Conservation (phyloP, 2,888 invertebrate species). For the Drosophila anomalipes region DNA sequence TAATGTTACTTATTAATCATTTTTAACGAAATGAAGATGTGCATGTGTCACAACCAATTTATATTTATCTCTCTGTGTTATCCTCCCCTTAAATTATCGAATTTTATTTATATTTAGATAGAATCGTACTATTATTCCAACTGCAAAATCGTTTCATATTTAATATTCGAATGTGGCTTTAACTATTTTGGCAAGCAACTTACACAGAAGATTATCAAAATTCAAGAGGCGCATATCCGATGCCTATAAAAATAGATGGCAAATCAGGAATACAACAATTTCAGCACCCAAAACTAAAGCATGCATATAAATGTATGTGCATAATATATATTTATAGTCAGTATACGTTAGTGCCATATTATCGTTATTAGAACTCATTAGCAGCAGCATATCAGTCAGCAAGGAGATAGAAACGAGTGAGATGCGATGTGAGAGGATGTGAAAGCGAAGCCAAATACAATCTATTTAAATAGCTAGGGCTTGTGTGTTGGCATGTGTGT, state of each 20-base stretch:
- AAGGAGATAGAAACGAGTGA: not conserved
- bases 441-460: constrained; percentile 41
- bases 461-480: constrained; percentile 26
- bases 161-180: not conserved
- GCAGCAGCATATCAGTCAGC: constrained; percentile 47
- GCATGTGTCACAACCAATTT: too few species aligned
- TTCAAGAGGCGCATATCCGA: constrained; percentile 7
- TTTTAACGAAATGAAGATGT: not conserved
- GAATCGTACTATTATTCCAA: not conserved
- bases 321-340: constrained; percentile 44
- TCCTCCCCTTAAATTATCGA: not conserved
- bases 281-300: constrained; percentile 14
- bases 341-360: constrained; percentile 61
- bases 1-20: too few species aligned
- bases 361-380: constrained; percentile 75
- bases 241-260: constrained; percentile 33
- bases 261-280: constrained; percentile 21
- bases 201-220: not conserved
- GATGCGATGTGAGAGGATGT: not conserved
- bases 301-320: constrained; percentile 18
- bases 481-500: constrained; percentile 3
- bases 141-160: not conserved
- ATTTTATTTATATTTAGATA: not conserved
- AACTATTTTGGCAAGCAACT: not conserved
- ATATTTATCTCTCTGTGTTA: not conserved